Percentiles rank a stretch among this genome's conserved stretches.
These are phyloP conservation scores for Hycleus phaleratus DNA, from an alignment of 1,140 invertebrate species.

Conservation along the genomic window DNA sequence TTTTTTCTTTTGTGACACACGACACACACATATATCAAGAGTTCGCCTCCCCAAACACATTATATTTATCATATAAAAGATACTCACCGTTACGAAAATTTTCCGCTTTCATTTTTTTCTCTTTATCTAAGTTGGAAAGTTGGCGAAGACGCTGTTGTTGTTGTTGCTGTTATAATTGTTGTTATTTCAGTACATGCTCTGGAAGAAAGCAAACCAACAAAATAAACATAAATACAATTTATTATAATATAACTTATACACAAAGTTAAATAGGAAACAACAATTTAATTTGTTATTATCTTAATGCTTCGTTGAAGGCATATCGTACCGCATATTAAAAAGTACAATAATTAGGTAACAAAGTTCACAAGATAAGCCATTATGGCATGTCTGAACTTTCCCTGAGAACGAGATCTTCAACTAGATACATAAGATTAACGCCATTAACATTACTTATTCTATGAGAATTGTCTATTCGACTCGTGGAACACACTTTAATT, in stretches of 20 bases:
- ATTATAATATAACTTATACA: too few relatives aligned
- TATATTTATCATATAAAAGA: conserved; percentile 15
- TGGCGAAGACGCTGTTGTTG: too few relatives aligned
- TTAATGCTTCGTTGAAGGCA: background rate
- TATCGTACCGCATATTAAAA: conserved; percentile 15
- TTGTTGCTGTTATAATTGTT: background rate
- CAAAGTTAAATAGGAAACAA: too few relatives aligned
- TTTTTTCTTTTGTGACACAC: conserved; percentile 11
- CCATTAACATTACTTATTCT: conserved; percentile 20
- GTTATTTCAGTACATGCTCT: background rate
- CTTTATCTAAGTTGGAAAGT: too few relatives aligned
- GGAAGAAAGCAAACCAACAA: too few relatives aligned
- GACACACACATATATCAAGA: conserved; percentile 10
- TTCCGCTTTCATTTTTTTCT: conserved; percentile 8
- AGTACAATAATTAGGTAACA: conserved; percentile 14
- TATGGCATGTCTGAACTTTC: conserved; percentile 11
- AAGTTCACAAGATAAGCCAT: conserved; percentile 14
- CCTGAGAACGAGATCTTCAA: conserved; percentile 16
- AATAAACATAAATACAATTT: too few relatives aligned
- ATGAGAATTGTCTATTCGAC: conserved; percentile 14
- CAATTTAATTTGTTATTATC: conserved; percentile 3
- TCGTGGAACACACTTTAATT: conserved; percentile 1
- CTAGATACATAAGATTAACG: conserved; percentile 14
- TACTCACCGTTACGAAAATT: conserved; percentile 11
- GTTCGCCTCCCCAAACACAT: conserved; percentile 6